Conservation (phyloP, 2,888 invertebrate species). For the Scaptomyza flava region DNA sequence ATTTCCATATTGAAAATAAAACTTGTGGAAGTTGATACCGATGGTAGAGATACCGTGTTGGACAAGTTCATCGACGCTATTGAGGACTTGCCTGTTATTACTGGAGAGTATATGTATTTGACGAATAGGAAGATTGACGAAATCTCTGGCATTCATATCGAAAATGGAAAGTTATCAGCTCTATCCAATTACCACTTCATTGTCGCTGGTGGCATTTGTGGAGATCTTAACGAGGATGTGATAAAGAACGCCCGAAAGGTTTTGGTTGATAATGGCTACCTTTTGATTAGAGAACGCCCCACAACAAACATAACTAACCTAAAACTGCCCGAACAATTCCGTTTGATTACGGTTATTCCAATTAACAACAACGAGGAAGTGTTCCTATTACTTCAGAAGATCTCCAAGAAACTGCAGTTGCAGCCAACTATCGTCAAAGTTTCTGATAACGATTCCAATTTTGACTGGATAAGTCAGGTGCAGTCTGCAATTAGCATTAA, state of each 20-base stretch:
- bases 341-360: conserved; percentile 74
- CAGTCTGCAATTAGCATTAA: conserved; percentile 75
- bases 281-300: conserved; percentile 87
- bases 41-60: conserved; percentile 85
- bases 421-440: conserved; percentile 71
- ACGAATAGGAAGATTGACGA: conserved; percentile 68
- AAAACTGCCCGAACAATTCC: conserved; percentile 70
- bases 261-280: conserved; percentile 87
- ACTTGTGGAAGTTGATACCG: conserved; percentile 86
- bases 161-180: conserved; percentile 86
- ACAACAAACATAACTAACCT: conserved; percentile 84
- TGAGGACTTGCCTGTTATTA: conserved; percentile 89
- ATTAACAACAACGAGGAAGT: conserved; percentile 77
- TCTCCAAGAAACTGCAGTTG: conserved; percentile 48
- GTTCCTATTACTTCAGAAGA: conserved; percentile 79
- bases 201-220: conserved; percentile 68
- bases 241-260: conserved; percentile 85
- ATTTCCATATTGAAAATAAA: conserved; percentile 87
- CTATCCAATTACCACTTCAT: conserved; percentile 81
- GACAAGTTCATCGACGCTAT: conserved; percentile 86
- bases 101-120: conserved; percentile 88
- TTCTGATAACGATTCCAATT: conserved; percentile 69
- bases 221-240: conserved; percentile 63
- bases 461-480: conserved; percentile 79
- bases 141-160: conserved; percentile 86